phyloP scores from a whole-genome alignment of 2,113 vertebrate genomes.

The Tonatia bakeri region DNA sequence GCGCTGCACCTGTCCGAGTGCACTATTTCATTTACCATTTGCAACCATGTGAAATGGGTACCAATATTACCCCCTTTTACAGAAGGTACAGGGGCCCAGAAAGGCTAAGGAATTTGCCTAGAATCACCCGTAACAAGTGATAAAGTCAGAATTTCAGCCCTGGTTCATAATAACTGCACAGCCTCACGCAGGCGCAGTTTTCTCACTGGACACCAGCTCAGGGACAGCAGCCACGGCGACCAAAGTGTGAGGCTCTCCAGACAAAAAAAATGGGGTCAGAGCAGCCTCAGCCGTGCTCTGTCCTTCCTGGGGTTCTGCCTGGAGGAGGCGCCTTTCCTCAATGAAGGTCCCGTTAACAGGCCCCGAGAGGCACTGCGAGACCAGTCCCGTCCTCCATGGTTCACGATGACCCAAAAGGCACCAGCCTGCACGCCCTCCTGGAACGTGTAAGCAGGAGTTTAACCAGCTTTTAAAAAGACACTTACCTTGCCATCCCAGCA shows the following conservation, averaged over 20 bases:
- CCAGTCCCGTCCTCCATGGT: not conserved
- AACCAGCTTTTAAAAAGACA: not conserved
- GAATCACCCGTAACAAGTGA: not conserved
- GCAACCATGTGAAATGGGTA: not conserved
- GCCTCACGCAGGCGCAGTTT: not conserved
- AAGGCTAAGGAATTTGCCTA: not conserved
- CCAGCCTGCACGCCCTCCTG: not conserved
- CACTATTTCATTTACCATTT: not conserved
- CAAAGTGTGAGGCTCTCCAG: not conserved
- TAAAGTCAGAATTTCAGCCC: not conserved
- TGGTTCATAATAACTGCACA: not conserved
- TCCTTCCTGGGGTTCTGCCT: not conserved
- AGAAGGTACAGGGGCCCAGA: not conserved
- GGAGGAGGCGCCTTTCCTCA: too few species aligned
- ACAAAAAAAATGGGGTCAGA: not conserved
- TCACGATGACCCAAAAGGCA: fast-evolving
- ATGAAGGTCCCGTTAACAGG: fast-evolving
- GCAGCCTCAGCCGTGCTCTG: not conserved
- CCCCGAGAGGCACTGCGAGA: not conserved
- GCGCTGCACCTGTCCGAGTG: not conserved
- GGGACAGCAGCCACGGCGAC: not conserved
- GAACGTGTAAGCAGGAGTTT: not conserved
- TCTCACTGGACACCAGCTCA: not conserved
- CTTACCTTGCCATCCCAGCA: conserved; percentile 92
- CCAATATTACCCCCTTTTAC: not conserved